phyloP scores from a whole-genome alignment of 2,888 invertebrate genomes.

The Abrostola triplasia region DNA sequence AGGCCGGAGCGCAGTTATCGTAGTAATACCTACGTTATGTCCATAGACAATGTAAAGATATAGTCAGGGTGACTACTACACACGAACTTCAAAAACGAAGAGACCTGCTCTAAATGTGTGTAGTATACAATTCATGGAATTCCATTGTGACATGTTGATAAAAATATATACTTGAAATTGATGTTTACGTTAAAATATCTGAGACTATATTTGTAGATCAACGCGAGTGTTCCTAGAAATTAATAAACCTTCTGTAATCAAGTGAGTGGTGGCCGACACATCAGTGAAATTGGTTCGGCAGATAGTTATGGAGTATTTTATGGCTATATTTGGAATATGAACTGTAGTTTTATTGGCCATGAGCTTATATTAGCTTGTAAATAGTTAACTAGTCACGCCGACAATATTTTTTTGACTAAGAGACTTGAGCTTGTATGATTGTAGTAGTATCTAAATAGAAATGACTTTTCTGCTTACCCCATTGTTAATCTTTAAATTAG shows the following conservation, averaged over 20 bases:
- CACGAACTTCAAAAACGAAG: not conserved
- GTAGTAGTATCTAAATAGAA: too few species aligned
- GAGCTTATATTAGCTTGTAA: not conserved
- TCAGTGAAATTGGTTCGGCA: conserved; percentile 1
- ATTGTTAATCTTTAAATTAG: too few species aligned
- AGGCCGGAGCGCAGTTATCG: conserved; percentile 6
- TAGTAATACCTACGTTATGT: conserved; percentile 11
- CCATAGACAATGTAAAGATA: not conserved
- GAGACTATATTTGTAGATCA: too few species aligned
- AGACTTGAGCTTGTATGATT: too few species aligned
- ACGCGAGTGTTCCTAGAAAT: too few species aligned
- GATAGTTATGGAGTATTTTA: conserved; percentile 6
- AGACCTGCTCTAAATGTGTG: not conserved
- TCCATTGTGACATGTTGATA: too few species aligned
- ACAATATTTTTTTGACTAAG: too few species aligned
- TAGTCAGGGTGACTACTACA: not conserved
- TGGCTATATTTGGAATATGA: conserved; percentile 3
- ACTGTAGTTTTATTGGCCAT: not conserved
- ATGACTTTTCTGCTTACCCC: too few species aligned
- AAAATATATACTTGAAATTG: too few species aligned
- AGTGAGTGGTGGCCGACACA: not conserved
- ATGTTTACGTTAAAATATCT: too few species aligned
- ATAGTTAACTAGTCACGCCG: not conserved
- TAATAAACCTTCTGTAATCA: not conserved
- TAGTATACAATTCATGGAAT: not conserved